Conservation (phyloP, 2,113 vertebrate species). For the Corynorhinus townsendii region DNA sequence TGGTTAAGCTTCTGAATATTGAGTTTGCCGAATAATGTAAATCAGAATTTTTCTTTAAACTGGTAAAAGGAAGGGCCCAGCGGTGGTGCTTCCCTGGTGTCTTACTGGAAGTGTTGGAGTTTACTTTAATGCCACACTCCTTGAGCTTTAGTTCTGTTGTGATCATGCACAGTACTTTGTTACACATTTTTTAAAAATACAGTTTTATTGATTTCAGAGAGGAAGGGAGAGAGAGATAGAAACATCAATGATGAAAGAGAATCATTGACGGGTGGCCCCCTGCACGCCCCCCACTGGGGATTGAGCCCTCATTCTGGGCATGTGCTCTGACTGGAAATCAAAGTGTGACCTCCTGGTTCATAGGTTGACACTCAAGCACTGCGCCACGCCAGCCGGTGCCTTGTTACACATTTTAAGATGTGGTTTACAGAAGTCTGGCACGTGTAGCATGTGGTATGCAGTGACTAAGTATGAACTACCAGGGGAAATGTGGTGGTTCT, state of each 20-base stretch:
- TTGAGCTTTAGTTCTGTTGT: slow-evolving; percentile 69
- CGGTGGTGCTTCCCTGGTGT: slow-evolving; percentile 73
- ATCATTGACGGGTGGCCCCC: no score
- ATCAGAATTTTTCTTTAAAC: not conserved
- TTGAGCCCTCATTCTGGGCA: no score
- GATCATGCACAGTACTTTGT: slow-evolving; percentile 48
- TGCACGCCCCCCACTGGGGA: no score
- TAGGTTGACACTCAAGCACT: no score
- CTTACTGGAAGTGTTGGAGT: slow-evolving; percentile 77
- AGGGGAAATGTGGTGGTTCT: not conserved
- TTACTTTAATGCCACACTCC: slow-evolving; percentile 53
- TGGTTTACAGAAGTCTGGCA: not conserved
- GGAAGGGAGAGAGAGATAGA: no score
- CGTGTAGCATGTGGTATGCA: not conserved
- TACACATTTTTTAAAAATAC: not conserved
- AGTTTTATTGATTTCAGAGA: no score
- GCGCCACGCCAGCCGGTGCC: no score
- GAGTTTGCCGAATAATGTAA: slow-evolving; percentile 49
- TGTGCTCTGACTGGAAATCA: no score
- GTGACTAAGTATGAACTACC: not conserved
- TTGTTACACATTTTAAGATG: not conserved
- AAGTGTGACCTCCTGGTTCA: no score
- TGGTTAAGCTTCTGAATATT: slow-evolving; percentile 54
- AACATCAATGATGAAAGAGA: no score
- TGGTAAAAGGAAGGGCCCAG: not conserved